These are phyloP conservation scores for Halictus quadricinctus DNA, from an alignment of 2,888 invertebrate species.

Conservation along the genomic window DNA sequence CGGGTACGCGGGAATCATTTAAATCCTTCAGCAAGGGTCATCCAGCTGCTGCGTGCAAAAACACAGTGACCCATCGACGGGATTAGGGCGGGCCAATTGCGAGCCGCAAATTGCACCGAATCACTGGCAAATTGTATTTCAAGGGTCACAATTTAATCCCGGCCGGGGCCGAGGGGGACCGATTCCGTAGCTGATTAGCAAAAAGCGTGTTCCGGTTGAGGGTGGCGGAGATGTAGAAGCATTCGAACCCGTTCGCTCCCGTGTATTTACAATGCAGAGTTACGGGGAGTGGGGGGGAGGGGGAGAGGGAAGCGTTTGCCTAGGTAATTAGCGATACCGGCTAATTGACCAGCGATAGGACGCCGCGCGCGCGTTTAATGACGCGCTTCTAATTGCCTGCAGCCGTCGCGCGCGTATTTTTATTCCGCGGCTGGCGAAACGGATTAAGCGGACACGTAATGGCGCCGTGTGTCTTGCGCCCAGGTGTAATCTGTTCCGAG, in stretches of 20 bases:
- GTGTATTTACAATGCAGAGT: slow-evolving; percentile 28
- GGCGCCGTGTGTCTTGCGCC: background rate
- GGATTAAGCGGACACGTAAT: slow-evolving; percentile 38
- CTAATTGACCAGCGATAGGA: slow-evolving; percentile 57
- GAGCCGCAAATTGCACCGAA: slow-evolving; percentile 17
- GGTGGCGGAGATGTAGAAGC: background rate
- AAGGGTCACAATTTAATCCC: slow-evolving; percentile 15
- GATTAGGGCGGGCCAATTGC: background rate
- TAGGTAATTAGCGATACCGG: slow-evolving; percentile 50
- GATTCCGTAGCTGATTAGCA: slow-evolving; percentile 19
- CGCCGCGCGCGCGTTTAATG: slow-evolving; percentile 41
- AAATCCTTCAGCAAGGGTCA: background rate
- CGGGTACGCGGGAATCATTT: background rate
- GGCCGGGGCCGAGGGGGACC: background rate
- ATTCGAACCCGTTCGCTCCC: background rate
- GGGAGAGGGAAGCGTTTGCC: slow-evolving; percentile 1
- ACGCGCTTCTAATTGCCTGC: slow-evolving; percentile 53
- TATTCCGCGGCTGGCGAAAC: slow-evolving; percentile 27
- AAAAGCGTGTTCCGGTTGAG: slow-evolving; percentile 7
- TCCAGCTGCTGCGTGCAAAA: background rate
- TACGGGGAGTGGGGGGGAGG: background rate
- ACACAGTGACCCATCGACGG: background rate
- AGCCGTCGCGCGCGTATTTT: slow-evolving; percentile 38
- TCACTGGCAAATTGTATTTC: slow-evolving; percentile 27
- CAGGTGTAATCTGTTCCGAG: background rate